A percentile compares a stretch with the other conserved stretches of the same genome.
Evolutionary conservation across 2,797 vertebrate species (phyloP).

Genomic region (Diceros bicornis): DNA sequence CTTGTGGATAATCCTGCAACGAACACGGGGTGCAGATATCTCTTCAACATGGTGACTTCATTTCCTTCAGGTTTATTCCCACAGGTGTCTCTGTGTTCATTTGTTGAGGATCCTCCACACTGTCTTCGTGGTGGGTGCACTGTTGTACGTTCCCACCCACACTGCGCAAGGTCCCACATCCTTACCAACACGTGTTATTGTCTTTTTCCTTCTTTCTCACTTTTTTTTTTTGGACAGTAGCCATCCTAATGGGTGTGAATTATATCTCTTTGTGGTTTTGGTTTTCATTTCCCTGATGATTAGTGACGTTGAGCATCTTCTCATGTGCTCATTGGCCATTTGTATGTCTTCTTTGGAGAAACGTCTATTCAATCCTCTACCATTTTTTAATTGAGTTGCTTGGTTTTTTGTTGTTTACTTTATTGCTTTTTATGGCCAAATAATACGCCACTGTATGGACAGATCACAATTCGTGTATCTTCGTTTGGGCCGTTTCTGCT

Average conservation of each 20-base stretch:
- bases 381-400: background rate
- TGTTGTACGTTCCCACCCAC: background rate
- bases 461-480: too few relatives aligned
- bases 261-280: background rate
- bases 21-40: fast-evolving
- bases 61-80: too few relatives aligned
- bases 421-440: background rate
- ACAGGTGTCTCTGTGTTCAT: fast-evolving
- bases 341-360: background rate
- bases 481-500: background rate
- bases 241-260: background rate
- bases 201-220: too few relatives aligned
- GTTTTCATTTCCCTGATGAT: too few relatives aligned
- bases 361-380: background rate
- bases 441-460: fast-evolving
- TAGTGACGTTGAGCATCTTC: background rate
- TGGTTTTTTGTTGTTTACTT: background rate
- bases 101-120: background rate
- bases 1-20: background rate
- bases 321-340: background rate
- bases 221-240: background rate
- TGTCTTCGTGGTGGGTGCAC: background rate
- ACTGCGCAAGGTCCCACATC: background rate
- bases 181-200: fast-evolving
- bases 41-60: too few relatives aligned